A percentile compares a stretch with the other conserved stretches of the same genome.
Conservation (phyloP, 2,797 vertebrate species). For the Sus cebifrons region DNA sequence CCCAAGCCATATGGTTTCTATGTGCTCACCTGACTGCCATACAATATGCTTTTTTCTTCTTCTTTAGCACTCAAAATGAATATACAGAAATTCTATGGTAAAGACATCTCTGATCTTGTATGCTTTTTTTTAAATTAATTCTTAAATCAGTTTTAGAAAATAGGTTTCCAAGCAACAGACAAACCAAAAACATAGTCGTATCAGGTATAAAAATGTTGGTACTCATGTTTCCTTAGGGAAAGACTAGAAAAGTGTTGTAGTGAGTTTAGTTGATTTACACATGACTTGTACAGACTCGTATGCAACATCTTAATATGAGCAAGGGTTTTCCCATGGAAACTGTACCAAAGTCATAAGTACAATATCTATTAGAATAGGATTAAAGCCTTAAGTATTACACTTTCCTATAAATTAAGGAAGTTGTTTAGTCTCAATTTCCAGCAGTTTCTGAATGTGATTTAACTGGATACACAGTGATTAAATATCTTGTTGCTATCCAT, state of each 20-base stretch:
- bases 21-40: background rate
- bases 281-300: slow-evolving; percentile 24
- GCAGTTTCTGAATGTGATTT: slow-evolving; percentile 88
- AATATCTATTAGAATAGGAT: slow-evolving; percentile 87
- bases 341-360: slow-evolving; percentile 76
- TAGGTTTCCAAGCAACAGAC: background rate
- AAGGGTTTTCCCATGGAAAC: slow-evolving; percentile 76
- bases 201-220: slow-evolving; percentile 25
- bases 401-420: slow-evolving; percentile 87
- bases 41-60: background rate
- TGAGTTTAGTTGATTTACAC: slow-evolving; percentile 41
- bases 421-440: slow-evolving; percentile 87
- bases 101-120: background rate
- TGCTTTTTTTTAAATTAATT: background rate
- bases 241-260: background rate
- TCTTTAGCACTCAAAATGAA: background rate
- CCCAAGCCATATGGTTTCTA: background rate
- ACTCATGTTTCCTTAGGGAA: slow-evolving; percentile 9
- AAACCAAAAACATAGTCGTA: background rate
- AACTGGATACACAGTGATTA: slow-evolving; percentile 87
- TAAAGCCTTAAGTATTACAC: slow-evolving; percentile 88
- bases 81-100: background rate
- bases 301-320: slow-evolving; percentile 76
- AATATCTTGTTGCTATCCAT: slow-evolving; percentile 88
- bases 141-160: slow-evolving; percentile 16